A percentile compares a stretch with the other conserved stretches of the same genome.
Conservation (phyloP, 2,113 vertebrate genomes). For the Leucopternis melanops region DNA sequence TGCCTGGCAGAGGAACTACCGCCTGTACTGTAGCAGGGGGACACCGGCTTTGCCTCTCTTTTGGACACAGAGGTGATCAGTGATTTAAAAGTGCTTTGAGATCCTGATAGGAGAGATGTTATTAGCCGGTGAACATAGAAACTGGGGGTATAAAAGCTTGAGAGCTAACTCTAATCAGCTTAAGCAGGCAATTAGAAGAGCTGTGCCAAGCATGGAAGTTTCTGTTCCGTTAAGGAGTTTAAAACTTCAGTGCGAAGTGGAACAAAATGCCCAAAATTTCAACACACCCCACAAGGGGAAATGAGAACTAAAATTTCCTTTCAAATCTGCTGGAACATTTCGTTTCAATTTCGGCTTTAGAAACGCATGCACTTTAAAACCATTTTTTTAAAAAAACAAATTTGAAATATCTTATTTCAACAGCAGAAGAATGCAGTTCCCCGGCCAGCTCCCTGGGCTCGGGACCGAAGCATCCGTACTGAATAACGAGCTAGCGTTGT, state of each 20-base stretch:
- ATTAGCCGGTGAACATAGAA: background rate
- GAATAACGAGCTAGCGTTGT: background rate
- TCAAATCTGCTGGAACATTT: background rate
- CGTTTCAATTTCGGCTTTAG: conserved; percentile 3
- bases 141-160: background rate
- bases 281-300: background rate
- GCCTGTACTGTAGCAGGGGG: background rate
- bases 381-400: background rate
- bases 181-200: background rate
- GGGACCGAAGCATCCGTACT: fast-evolving
- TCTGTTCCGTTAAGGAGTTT: background rate
- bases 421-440: conserved; percentile 38
- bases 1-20: background rate
- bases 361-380: conserved; percentile 41
- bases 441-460: background rate
- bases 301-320: background rate
- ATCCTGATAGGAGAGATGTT: background rate
- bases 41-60: background rate
- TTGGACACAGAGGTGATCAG: background rate
- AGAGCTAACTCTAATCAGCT: background rate
- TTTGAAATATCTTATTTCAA: conserved; percentile 25
- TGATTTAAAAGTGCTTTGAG: background rate
- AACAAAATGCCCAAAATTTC: conserved; percentile 41
- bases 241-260: conserved; percentile 21
- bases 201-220: background rate